Conservation (phyloP, 2,113 vertebrate genomes). For the Athene noctua region DNA sequence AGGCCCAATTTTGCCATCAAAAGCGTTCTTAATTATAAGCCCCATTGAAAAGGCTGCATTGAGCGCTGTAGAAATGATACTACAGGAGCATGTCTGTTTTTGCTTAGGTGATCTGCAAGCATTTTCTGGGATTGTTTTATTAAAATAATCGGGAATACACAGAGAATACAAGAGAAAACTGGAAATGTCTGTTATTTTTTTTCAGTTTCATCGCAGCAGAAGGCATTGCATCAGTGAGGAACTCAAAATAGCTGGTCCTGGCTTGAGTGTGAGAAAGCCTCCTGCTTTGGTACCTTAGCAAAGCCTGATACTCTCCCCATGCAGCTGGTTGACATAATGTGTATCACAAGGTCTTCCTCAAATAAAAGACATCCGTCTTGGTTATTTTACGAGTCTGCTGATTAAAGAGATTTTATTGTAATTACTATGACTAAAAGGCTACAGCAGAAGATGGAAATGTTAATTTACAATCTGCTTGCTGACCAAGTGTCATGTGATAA, state of each 20-base stretch:
- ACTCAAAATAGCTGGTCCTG: not conserved
- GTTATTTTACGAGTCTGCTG: conserved; percentile 61
- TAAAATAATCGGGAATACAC: not conserved
- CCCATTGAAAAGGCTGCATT: conserved; percentile 44
- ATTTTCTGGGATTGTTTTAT: not conserved
- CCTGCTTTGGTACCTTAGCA: not conserved
- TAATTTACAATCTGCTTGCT: conserved; percentile 68
- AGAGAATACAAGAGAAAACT: not conserved
- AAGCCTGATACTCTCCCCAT: not conserved
- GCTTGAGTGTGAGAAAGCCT: not conserved
- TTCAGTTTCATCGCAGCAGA: not conserved
- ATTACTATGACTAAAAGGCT: conserved; percentile 50
- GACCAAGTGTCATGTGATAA: conserved; percentile 58
- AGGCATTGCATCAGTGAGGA: not conserved
- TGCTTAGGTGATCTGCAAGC: conserved; percentile 50
- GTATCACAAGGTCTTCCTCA: conserved; percentile 51
- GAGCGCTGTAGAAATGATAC: conserved; percentile 35
- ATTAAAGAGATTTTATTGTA: conserved; percentile 65
- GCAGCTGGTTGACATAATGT: conserved; percentile 43
- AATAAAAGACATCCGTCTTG: conserved; percentile 63
- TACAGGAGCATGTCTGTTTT: conserved; percentile 5
- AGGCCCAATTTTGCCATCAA: conserved; percentile 53
- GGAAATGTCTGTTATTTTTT: not conserved
- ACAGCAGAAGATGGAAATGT: conserved; percentile 57
- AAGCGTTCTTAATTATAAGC: conserved; percentile 67